These are phyloP conservation scores for Tubiluchus corallicola DNA, from an alignment of 2,888 invertebrate genomes.

Conservation along the genomic window DNA sequence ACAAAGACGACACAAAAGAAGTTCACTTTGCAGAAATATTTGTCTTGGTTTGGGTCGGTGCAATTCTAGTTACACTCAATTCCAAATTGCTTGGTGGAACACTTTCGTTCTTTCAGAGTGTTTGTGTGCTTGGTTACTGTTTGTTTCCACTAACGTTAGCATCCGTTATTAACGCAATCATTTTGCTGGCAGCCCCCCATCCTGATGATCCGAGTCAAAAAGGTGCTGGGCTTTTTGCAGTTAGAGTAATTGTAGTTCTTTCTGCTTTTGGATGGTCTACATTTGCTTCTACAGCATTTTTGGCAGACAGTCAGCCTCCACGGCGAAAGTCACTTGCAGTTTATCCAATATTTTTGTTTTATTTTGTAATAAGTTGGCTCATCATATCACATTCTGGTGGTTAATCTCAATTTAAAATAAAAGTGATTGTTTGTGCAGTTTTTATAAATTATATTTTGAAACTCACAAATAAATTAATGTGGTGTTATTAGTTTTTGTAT, in stretches of 20 bases:
- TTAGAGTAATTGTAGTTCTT: constrained; percentile 60
- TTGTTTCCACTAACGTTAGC: constrained; percentile 72
- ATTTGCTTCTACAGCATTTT: constrained; percentile 81
- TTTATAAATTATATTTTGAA: too few species aligned
- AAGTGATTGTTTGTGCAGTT: too few species aligned
- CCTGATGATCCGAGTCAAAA: too few species aligned
- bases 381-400: constrained; percentile 36
- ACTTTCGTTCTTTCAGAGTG: constrained; percentile 68
- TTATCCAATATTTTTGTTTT: constrained; percentile 91
- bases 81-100: constrained; percentile 88
- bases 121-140: constrained; percentile 95
- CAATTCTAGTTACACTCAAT: constrained; percentile 84
- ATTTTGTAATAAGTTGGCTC: constrained; percentile 56
- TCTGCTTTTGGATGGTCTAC: constrained; percentile 87
- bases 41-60: constrained; percentile 93
- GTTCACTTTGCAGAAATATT: constrained; percentile 96
- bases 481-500: too few species aligned
- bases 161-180: constrained; percentile 60
- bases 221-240: constrained; percentile 51
- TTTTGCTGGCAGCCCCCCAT: constrained; percentile 48
- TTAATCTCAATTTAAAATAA: too few species aligned
- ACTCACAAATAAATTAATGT: too few species aligned
- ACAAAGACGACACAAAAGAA: constrained; percentile 55
- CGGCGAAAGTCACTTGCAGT: constrained; percentile 77
- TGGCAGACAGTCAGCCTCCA: constrained; percentile 79